Conservation (phyloP, 1,140 invertebrate genomes). For the Dendroctonus valens region DNA sequence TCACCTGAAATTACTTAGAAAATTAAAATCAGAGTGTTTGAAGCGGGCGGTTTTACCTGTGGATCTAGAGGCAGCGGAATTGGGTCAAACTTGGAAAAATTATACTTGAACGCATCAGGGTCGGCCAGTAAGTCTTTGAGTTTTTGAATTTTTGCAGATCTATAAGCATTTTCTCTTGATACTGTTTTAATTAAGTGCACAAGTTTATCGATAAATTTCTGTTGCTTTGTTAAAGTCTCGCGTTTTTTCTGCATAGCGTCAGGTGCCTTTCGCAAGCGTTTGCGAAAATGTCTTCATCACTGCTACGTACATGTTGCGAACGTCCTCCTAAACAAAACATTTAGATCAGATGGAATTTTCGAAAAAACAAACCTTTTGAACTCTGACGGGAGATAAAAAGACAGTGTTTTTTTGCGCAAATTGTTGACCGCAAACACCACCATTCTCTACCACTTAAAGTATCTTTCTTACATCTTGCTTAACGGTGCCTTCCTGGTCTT, state of each 20-base stretch:
- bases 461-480: slow-evolving; percentile 63
- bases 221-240: slow-evolving; percentile 75
- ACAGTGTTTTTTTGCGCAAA: no score
- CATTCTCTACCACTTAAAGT: no score
- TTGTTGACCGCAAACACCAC: no score
- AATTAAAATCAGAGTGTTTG: background rate
- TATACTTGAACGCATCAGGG: slow-evolving; percentile 73
- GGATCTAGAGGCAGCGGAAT: slow-evolving; percentile 94
- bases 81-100: slow-evolving; percentile 89
- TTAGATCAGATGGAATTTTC: no score
- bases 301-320: slow-evolving; percentile 83
- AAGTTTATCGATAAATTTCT: slow-evolving; percentile 87
- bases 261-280: slow-evolving; percentile 62
- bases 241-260: slow-evolving; percentile 68
- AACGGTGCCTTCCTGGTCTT: slow-evolving; percentile 68
- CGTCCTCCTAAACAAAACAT: slow-evolving; percentile 44
- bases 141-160: slow-evolving; percentile 88
- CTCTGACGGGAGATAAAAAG: no score
- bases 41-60: slow-evolving; percentile 50
- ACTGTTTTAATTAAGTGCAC: slow-evolving; percentile 89
- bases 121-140: slow-evolving; percentile 81
- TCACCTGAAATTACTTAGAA: slow-evolving; percentile 50
- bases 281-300: slow-evolving; percentile 87
- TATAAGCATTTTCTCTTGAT: slow-evolving; percentile 87
- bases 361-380: no score